These are phyloP conservation scores for Aurelia sp. DNA, from an alignment of 30 jellyfish, hydroid and myxozoan species.

Conservation along the genomic window DNA sequence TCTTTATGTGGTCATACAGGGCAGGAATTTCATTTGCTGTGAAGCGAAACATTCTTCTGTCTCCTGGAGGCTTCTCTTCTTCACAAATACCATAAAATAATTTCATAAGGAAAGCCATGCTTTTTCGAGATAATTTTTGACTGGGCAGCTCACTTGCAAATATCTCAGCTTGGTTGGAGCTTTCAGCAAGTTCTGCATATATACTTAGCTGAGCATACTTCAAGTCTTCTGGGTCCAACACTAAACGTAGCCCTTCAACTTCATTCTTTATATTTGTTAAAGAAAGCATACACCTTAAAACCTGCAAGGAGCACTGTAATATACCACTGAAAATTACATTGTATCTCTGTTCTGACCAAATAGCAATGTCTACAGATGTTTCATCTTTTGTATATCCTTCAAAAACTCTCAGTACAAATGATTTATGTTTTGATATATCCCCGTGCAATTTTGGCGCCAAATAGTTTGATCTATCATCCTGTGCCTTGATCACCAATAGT, in stretches of 20 bases:
- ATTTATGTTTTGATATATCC: background rate
- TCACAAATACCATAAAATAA: conserved; percentile 17
- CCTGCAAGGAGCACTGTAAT: background rate
- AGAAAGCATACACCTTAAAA: background rate
- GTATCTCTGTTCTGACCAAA: background rate
- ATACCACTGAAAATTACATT: background rate
- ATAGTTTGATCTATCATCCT: background rate
- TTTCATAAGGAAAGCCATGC: conserved; percentile 4
- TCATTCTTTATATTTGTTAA: background rate
- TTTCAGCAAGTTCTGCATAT: conserved; percentile 31
- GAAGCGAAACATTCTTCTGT: conserved; percentile 1
- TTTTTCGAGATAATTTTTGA: background rate
- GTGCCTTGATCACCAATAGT: background rate
- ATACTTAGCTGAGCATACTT: background rate
- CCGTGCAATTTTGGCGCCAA: too few relatives aligned
- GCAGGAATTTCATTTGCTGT: conserved; percentile 60
- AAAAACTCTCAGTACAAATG: background rate
- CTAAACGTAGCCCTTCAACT: background rate
- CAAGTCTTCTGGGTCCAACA: background rate
- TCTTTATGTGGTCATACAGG: conserved; percentile 34
- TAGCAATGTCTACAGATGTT: background rate
- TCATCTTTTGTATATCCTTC: background rate
- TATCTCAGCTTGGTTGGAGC: background rate
- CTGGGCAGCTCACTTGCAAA: conserved; percentile 25
- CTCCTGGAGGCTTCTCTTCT: background rate